These are phyloP conservation scores for Brachionus asplanchnoidis DNA, from an alignment of 1,140 invertebrate genomes.

Conservation along the genomic window DNA sequence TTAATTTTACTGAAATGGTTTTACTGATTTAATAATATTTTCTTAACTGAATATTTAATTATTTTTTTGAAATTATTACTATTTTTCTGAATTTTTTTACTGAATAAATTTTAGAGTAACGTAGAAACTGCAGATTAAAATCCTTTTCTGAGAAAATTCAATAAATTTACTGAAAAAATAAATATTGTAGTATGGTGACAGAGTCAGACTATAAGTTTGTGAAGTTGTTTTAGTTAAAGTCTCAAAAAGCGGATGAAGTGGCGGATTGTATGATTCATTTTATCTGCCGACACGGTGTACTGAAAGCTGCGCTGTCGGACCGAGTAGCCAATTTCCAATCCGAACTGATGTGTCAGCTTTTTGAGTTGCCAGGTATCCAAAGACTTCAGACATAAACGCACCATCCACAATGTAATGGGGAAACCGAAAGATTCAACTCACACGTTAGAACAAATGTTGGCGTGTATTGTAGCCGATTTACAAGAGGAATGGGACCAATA, in stretches of 20 bases:
- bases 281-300: neutral
- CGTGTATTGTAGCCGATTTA: neutral
- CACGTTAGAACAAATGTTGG: constrained; percentile 42
- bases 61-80: too few species aligned
- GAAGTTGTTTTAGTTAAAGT: too few species aligned
- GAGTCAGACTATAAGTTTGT: too few species aligned
- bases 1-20: neutral
- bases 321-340: neutral
- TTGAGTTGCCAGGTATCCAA: neutral
- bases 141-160: too few species aligned
- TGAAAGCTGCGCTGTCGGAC: neutral
- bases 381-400: constrained; percentile 46
- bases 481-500: neutral
- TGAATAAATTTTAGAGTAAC: too few species aligned
- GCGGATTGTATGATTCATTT: neutral
- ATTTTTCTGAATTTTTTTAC: too few species aligned
- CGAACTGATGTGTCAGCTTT: constrained; percentile 34
- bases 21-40: too few species aligned
- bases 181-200: too few species aligned
- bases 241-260: too few species aligned
- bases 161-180: too few species aligned
- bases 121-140: too few species aligned
- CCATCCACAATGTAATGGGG: constrained; percentile 49
- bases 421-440: constrained; percentile 48
- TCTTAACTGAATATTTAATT: too few species aligned